Conservation (phyloP, 2,797 vertebrate species). For the Hydrophis major region DNA sequence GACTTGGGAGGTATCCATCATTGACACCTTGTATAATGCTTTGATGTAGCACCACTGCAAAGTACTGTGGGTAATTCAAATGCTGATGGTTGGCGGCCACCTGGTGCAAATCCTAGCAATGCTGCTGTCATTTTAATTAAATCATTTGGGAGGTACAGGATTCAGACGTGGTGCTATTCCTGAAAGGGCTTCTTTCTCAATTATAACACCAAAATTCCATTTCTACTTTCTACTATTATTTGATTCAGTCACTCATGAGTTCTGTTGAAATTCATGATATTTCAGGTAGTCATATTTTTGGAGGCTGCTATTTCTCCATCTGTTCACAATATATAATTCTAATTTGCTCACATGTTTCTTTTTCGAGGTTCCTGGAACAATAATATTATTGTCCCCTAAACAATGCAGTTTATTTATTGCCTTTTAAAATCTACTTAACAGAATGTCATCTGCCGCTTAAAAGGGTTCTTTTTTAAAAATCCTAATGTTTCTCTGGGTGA, state of each 20-base stretch:
- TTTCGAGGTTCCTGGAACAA: background rate
- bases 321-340: background rate
- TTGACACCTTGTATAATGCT: background rate
- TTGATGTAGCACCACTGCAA: background rate
- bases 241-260: background rate
- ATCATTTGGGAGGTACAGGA: background rate
- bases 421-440: background rate
- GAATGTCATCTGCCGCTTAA: conserved; percentile 14
- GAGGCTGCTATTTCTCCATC: background rate
- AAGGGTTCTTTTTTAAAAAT: background rate
- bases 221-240: background rate
- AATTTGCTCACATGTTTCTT: background rate
- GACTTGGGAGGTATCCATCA: background rate
- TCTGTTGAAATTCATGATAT: background rate
- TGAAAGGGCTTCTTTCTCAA: background rate
- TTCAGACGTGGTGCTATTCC: background rate
- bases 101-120: background rate
- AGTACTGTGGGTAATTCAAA: background rate
- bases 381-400: background rate
- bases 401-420: background rate
- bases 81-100: background rate
- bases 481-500: background rate
- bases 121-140: background rate
- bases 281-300: background rate
- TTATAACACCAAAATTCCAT: background rate